Percentiles rank a stretch among this genome's conserved stretches.
These are phyloP conservation scores for Protaetia brevitarsis DNA, from an alignment of 1,140 invertebrate genomes.

Conservation along the genomic window DNA sequence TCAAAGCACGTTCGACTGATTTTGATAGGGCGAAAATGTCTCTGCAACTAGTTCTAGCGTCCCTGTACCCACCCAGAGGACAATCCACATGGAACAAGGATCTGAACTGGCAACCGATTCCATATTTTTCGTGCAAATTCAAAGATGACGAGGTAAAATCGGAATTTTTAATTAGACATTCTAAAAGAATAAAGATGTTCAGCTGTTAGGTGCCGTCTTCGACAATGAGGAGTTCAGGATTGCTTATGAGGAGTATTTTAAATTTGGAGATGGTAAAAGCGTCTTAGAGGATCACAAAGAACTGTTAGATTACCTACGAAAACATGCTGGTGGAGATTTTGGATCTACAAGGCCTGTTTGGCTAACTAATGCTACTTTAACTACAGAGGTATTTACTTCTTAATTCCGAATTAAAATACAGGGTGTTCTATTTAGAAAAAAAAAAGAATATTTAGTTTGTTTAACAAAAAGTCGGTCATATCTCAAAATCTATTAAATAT, in stretches of 20 bases:
- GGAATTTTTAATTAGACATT: neutral
- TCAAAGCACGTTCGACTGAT: conserved; percentile 49
- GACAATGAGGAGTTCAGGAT: neutral
- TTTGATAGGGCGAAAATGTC: conserved; percentile 60
- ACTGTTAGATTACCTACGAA: neutral
- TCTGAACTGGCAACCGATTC: conserved; percentile 58
- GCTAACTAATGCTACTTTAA: neutral
- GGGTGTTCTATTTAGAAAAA: too few species aligned
- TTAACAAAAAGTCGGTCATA: too few species aligned
- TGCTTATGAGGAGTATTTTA: neutral
- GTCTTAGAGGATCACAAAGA: neutral
- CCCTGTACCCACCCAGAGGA: conserved; percentile 52
- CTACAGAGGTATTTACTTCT: neutral
- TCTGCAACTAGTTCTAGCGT: conserved; percentile 53
- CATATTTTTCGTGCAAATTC: conserved; percentile 45
- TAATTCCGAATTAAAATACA: neutral
- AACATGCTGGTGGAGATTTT: neutral
- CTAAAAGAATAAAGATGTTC: neutral
- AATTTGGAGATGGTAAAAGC: neutral
- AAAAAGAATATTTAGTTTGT: neutral
- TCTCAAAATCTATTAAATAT: too few species aligned
- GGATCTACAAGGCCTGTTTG: neutral
- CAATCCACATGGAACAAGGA: conserved; percentile 48
- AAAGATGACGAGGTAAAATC: conserved; percentile 11
- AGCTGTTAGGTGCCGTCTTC: neutral